Evolutionary conservation across 2,888 invertebrate species (phyloP).

Genomic region (Aradus depressus): DNA sequence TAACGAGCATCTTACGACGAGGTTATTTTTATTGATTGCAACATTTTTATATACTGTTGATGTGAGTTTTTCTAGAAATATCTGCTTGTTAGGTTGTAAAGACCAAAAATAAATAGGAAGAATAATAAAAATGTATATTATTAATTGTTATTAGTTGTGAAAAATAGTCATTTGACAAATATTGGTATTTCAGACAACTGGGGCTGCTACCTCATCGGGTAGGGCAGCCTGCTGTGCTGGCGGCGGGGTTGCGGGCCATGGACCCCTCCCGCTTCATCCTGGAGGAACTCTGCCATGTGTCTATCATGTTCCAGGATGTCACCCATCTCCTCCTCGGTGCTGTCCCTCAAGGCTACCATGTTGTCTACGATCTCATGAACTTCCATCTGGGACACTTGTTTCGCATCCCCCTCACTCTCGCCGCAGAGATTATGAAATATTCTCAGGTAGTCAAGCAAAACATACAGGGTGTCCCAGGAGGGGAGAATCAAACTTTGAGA

Average conservation of each 20-base stretch:
- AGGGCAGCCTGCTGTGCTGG: constrained; percentile 2
- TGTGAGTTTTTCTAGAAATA: no score
- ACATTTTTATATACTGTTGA: no score
- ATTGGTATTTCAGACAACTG: constrained; percentile 3
- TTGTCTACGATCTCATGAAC: constrained; percentile 27
- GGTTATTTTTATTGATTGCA: no score
- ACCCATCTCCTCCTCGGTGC: constrained; percentile 30
- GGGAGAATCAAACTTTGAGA: no score
- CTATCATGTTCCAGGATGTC: constrained; percentile 30
- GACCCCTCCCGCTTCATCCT: constrained; percentile 5
- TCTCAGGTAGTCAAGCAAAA: constrained; percentile 32
- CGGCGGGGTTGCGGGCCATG: background rate
- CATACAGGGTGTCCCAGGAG: no score
- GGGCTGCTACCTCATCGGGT: constrained; percentile 4
- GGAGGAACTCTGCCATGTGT: constrained; percentile 22
- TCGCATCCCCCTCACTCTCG: constrained; percentile 27
- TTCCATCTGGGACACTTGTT: constrained; percentile 27
- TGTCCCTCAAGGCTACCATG: constrained; percentile 26
- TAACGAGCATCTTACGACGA: no score
- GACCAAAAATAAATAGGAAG: no score
- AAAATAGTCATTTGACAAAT: no score
- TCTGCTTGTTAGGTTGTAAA: no score
- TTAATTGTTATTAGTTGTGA: no score
- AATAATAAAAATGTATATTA: no score
- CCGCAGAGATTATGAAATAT: constrained; percentile 28